phyloP scores from a whole-genome alignment of 2,113 vertebrate species.

The Megaceryle torquata region DNA sequence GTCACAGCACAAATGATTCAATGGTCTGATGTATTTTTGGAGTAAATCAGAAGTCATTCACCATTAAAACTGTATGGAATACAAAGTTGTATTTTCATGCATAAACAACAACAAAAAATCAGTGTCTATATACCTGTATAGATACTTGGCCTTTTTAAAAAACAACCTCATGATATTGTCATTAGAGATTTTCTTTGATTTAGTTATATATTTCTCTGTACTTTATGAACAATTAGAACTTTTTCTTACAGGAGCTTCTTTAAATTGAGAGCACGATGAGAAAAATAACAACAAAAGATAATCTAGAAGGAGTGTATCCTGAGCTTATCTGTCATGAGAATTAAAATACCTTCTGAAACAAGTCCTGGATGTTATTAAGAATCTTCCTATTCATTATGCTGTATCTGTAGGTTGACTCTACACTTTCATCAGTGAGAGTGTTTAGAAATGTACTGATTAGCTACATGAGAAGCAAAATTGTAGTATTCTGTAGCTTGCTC shows the following conservation, averaged over 20 bases:
- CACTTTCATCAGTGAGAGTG: neutral
- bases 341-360: neutral
- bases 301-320: neutral
- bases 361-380: neutral
- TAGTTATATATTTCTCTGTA: neutral
- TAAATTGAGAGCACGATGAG: neutral
- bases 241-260: neutral
- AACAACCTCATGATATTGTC: neutral
- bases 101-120: neutral
- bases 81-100: neutral
- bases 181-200: neutral
- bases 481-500: fast-evolving
- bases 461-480: neutral
- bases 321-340: neutral
- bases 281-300: neutral
- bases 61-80: neutral
- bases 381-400: neutral
- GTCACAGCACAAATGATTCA: neutral
- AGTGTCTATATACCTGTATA: neutral
- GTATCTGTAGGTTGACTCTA: neutral
- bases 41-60: neutral
- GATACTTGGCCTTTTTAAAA: neutral
- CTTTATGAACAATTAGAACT: neutral
- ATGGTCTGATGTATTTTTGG: neutral
- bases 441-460: neutral